Base-by-base conservation (phyloP, 1,140 invertebrate species). In the Trissolcus basalis region DNA sequence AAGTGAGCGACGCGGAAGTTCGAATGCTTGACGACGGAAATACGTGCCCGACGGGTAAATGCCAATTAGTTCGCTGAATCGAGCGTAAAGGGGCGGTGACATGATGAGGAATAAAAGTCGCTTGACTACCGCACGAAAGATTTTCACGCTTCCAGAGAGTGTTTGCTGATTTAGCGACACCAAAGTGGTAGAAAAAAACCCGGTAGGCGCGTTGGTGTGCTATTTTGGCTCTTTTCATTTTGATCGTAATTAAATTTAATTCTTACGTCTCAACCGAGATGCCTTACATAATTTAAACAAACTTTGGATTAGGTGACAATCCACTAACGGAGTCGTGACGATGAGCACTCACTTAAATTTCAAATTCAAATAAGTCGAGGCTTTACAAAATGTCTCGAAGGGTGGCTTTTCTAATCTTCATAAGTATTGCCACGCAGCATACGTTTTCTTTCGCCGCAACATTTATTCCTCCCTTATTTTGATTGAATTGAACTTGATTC, bases 41-140 rank as follows among this genome's bases (percentile, higher is more conserved):
- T 80, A 80, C 76, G 78, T 77, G 72, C 80, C 67, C 72, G 79
- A 71, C 76, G 76, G 74, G 70, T 83, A 81, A 81, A 83, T 82
- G 79, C 80, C 82, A 83, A 83, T 83, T 83, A 82, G 82, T 79
- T 83, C 75, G 79, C 72, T 81, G 80, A 81, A 83, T 83, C 79
- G 77, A 80, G 77, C 64, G 71, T 74, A 70, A 80, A 77, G 73
- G 77, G 80, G 74, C 59, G 71, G 68, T 73, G 69, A 65, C 64
- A 78, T 64, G 74, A 64, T 60, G 64, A 69, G 59, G 80, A 77
- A 78, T 81, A 77, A 79, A 79, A 81, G 65, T 73, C 80, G 74
- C 71, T 77, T 77, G 77, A 73, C 74, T 81, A 73, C 74, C 69
- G 63, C 80, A 73, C 63, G 77, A 79, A 81, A 77, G 74, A 81